Base-by-base conservation (phyloP, 2,113 vertebrate species). In the Ceyx melanurus region DNA sequence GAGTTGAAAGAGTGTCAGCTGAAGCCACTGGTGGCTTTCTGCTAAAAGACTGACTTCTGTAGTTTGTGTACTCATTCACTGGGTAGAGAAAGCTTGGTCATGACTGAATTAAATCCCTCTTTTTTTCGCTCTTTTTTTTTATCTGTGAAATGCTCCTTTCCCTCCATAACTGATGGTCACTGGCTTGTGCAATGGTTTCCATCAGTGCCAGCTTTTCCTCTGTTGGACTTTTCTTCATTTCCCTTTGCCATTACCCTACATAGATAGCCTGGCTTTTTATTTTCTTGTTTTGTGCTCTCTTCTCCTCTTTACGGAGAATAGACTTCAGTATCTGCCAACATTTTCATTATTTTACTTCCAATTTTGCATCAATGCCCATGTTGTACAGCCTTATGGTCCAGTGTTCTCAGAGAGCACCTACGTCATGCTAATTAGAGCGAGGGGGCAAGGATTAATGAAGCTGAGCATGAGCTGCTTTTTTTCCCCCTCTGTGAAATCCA, bases 261-360 rank as follows among this genome's bases (percentile, higher is more conserved):
- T 73, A 65, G 51, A 45, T 23, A 42, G 58, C 17, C 17, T 43
- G 23, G 6, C 9, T 80, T 66, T 94, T 76, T 80, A 9, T 57
- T 73, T 80, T 78, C 2, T 11, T 74, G 11, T 62, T 76, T 81
- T 60, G 22, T 73, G 42, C 56, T 91, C 26, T 70, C 4, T 18
- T 74, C 19, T 73, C 10, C 40, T 68, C 10, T 76, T 62, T 51
- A 48, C 22, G 57, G 13, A 71, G 31, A 67, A 71, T 15, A 62
- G 13, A 35, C 35, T 87, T 56, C 9, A 0, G 2, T 68, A 26
- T 57, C 53, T 86, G 67, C 35, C 45, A 74, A 8, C 6, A 3
- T 83, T 90, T 82, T 82, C 18, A 51, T 71, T 75, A 43, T 90
- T 91, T 77, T 88, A 46, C n/a, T 83, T 86, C 26, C 4, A 67